Conservation (phyloP, 2,888 invertebrate genomes). For the Caenorhabditis zanzibari region DNA sequence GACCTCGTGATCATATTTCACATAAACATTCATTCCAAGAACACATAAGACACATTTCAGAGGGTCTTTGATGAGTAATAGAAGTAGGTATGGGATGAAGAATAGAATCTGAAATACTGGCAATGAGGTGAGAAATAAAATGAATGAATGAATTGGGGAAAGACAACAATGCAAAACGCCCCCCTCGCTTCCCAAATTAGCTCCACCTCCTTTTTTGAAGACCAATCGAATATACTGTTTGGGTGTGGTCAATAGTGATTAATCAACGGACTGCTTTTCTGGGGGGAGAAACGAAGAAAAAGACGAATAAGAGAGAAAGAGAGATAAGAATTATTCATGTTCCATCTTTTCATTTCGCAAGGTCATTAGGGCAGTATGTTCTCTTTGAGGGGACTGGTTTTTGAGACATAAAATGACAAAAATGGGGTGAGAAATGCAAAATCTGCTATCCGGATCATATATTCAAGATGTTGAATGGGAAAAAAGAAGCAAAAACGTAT, state of each 20-base stretch:
- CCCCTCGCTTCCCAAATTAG: constrained; percentile 25
- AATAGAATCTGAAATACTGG: neutral
- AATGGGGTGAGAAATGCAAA: neutral
- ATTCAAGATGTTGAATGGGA: neutral
- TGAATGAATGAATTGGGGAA: constrained; percentile 19
- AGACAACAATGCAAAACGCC: constrained; percentile 27
- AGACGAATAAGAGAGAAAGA: neutral
- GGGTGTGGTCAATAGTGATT: constrained; percentile 62
- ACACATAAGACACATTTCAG: constrained; percentile 33
- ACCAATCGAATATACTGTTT: constrained; percentile 51
- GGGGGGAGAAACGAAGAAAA: constrained; percentile 5
- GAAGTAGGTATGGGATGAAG: neutral
- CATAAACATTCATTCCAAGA: constrained; percentile 57
- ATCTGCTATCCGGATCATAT: neutral
- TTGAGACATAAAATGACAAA: constrained; percentile 23
- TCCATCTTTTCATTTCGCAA: constrained; percentile 31
- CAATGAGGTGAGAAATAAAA: constrained; percentile 20
- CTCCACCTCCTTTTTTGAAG: constrained; percentile 55
- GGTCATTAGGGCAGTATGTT: constrained; percentile 55
- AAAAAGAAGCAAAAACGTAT: neutral
- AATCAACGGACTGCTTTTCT: constrained; percentile 41
- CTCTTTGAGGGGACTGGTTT: constrained; percentile 15
- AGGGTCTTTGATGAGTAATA: neutral
- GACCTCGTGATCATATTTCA: constrained; percentile 61
- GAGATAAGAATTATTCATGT: constrained; percentile 49